Percentiles rank a stretch among this genome's conserved stretches.
These are phyloP conservation scores for Clarias platycephalus DNA, from an alignment of 2,797 vertebrate species.

Conservation along the genomic window DNA sequence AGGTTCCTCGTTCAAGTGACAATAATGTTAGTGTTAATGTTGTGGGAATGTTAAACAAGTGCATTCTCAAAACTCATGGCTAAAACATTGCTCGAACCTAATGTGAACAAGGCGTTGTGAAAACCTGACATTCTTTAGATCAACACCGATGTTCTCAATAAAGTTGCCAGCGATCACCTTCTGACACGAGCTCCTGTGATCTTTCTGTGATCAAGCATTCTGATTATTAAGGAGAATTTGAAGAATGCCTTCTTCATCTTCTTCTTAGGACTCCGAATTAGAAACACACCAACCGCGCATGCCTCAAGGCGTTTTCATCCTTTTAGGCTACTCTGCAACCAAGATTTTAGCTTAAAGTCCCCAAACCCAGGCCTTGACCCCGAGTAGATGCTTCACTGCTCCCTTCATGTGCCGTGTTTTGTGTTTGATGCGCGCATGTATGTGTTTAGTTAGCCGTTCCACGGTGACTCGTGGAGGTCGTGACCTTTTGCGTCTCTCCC, in stretches of 20 bases:
- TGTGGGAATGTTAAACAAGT: not conserved
- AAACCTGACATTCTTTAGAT: not conserved
- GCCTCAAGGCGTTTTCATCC: slow-evolving; percentile 43
- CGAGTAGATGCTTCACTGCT: slow-evolving; percentile 42
- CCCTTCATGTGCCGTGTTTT: slow-evolving; percentile 47
- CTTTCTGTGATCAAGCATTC: slow-evolving; percentile 28
- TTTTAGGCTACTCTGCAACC: slow-evolving; percentile 24
- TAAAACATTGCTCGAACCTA: not conserved
- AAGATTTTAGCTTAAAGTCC: slow-evolving; percentile 45
- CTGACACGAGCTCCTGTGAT: slow-evolving; percentile 19
- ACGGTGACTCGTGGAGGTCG: slow-evolving; percentile 70
- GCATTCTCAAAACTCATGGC: not conserved
- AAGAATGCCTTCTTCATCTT: slow-evolving; percentile 48
- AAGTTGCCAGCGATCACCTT: slow-evolving; percentile 1
- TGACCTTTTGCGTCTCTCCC: slow-evolving; percentile 73
- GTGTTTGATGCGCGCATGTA: slow-evolving; percentile 65
- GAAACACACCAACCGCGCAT: slow-evolving; percentile 48
- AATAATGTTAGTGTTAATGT: not conserved
- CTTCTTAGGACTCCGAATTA: slow-evolving; percentile 40
- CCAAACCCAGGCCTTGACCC: slow-evolving; percentile 50
- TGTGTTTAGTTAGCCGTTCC: slow-evolving; percentile 74
- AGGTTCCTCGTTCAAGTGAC: not conserved
- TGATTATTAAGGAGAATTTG: slow-evolving; percentile 34
- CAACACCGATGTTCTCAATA: slow-evolving; percentile 5
- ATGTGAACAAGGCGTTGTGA: not conserved